Evolutionary conservation across 1,140 invertebrate species (phyloP), one percentile per base, ranked within the genome.

Genomic region (Drosophila ananassae): DNA sequence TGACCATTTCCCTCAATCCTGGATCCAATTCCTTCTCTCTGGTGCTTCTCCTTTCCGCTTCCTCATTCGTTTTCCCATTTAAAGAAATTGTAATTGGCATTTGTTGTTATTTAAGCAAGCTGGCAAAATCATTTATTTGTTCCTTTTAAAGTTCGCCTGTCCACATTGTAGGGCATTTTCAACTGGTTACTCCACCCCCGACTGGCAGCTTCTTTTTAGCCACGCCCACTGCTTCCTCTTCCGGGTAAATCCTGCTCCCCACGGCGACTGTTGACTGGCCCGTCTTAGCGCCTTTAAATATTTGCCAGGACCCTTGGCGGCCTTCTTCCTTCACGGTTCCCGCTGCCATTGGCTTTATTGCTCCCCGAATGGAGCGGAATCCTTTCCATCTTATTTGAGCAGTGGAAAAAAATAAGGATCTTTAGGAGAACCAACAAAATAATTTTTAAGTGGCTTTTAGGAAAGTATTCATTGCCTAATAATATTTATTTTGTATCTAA

Each of bases 81-180:
- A 79, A 89, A 84, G 79, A 61, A 89, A 71, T 89, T 83, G 79
- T 89, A 89, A 89, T 89, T 89, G 83, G 73, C 72, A 89, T 79
- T 89, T 89, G 79, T 75, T 81, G 82, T 76, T 85, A 72, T 80
- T 89, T 72, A 77, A 75, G 68, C 77, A 50, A 64, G 73, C 74
- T 50, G 50, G 73, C 54, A 62, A 71, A 78, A 89, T 71, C 75
- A 74, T 74, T 84, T 87, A 67, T 77, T 73, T 77, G 34, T 63
- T 47, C 28, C 39, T 41, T 61, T 72, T 89, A 79, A 77, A 83
- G 59, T 62, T 28, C 46, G 32, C 13, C 56, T 61, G 62, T 76
- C 51, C 73, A 76, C 66, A 64, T 72, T 76, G 80, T 58, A 61
- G 57, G 77, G 53, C 22, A 5, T 25, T 30, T 37, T 34, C 60